Evolutionary conservation across 1,140 invertebrate genomes (phyloP), one percentile per base, ranked within the genome.

Genomic region (Ceratina japonica): DNA sequence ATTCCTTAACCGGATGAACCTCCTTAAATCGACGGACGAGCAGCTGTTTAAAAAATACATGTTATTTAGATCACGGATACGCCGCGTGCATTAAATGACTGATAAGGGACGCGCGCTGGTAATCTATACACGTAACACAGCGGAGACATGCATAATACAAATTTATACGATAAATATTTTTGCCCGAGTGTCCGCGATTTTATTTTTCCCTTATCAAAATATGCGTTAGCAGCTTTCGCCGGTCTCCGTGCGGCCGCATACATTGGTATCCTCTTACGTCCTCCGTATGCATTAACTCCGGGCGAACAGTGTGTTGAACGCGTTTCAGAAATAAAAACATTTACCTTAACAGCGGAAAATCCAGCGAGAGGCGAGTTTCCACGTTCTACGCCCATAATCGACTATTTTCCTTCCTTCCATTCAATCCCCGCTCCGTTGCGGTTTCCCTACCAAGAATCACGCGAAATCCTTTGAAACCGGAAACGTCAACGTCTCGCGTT

Each of bases 401-500:
- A 75, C 62, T 75, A 66, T 75, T 75, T 75, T 66, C 62, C 52
- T 75, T 66, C 62, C 52, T 56, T 75, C 62, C 51, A 58, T 75
- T 75, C 51, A 66, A 66, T 63, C 27, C 63, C n/a, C n/a, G 59
- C 54, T 58, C 52, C 27, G 22, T 22, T 49, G 79, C 22, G 62
- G 66, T 78, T 71, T 73, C 58, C 58, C 58, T 66, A 52, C 37
- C 54, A 61, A 18, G 66, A 71, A 59, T 81, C 54, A 52, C 51
- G 31, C 52, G 31, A 56, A 80, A 81, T 82, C 61, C 75, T 49
- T 63, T 59, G 65, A 62, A 73, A 71, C 54, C 51, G 24, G 62
- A 54, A 83, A 22, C 69, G 56, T 78, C 22, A 83, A 22, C 69
- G 56, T 78, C 22, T 63, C 63, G 63, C 59, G 22, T 82, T 65